Conservation (phyloP, 2,113 vertebrate genomes). For the Promerops cafer region DNA sequence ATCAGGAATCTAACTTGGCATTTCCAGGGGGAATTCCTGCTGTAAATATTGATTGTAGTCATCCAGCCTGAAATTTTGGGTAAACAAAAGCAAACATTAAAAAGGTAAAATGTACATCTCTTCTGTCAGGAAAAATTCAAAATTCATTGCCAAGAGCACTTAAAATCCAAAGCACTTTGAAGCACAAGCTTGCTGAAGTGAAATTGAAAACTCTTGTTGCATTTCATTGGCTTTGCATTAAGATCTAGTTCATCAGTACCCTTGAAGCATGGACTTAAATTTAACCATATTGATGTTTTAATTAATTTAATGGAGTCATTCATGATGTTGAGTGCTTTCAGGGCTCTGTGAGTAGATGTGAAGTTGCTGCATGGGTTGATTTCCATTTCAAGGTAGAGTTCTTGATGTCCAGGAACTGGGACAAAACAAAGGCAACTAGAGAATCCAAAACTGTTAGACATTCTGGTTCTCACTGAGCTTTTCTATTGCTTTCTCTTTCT, state of each 20-base stretch:
- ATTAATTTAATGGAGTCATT: not conserved
- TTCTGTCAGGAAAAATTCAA: not conserved
- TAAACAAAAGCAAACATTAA: slow-evolving; percentile 12
- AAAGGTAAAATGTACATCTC: not conserved
- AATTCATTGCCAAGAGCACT: not conserved
- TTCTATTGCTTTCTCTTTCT: not conserved
- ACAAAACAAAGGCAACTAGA: not conserved
- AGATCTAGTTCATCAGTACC: not conserved
- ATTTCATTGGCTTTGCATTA: not conserved
- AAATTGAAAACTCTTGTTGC: not conserved
- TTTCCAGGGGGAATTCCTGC: slow-evolving; percentile 40
- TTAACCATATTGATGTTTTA: not conserved
- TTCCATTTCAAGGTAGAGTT: not conserved
- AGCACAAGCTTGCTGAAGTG: not conserved
- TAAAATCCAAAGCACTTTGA: not conserved
- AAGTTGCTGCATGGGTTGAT: not conserved
- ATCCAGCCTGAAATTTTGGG: slow-evolving; percentile 40
- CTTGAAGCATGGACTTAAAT: not conserved
- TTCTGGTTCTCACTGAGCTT: not conserved
- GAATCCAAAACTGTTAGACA: not conserved
- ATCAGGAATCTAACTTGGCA: not conserved
- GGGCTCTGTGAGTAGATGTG: not conserved
- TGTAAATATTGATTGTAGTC: slow-evolving; percentile 13
- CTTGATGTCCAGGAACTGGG: not conserved
- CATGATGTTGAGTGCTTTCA: not conserved